phyloP scores from a whole-genome alignment of 1,140 invertebrate genomes.

The Lordiphosa clarofinis region DNA sequence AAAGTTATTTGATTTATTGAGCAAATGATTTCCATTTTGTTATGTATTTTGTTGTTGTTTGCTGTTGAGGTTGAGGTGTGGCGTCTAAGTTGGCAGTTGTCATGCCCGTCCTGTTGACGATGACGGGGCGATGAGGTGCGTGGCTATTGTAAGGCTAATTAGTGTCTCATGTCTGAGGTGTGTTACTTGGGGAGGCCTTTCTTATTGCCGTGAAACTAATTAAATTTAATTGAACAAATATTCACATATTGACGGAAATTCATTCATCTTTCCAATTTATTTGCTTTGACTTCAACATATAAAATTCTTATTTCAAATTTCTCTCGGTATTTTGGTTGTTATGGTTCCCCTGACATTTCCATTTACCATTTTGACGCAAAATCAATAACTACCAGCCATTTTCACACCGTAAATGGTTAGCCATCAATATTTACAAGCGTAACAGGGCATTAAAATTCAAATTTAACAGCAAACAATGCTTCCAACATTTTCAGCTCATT shows the following conservation, averaged over 20 bases:
- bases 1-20: slow-evolving; percentile 63
- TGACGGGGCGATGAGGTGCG: slow-evolving; percentile 38
- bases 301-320: too few species aligned
- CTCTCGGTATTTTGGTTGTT: too few species aligned
- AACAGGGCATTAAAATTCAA: slow-evolving; percentile 47
- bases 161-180: slow-evolving; percentile 38
- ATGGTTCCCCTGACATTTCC: slow-evolving; percentile 5
- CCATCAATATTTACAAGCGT: slow-evolving; percentile 46
- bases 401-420: slow-evolving; percentile 29
- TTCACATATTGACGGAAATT: too few species aligned
- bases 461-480: too few species aligned
- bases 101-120: slow-evolving; percentile 10
- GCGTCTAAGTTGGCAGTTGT: slow-evolving; percentile 15
- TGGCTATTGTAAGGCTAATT: slow-evolving; percentile 51
- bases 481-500: slow-evolving; percentile 62
- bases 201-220: too few species aligned
- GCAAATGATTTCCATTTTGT: slow-evolving; percentile 55
- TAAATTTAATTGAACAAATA: too few species aligned
- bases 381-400: slow-evolving; percentile 43
- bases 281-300: too few species aligned
- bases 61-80: slow-evolving; percentile 26
- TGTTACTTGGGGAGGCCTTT: slow-evolving; percentile 5
- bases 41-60: background rate
- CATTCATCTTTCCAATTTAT: too few species aligned
- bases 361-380: slow-evolving; percentile 4